Conservation (phyloP, 1,140 invertebrate genomes). For the Apocrypta bakeri region DNA sequence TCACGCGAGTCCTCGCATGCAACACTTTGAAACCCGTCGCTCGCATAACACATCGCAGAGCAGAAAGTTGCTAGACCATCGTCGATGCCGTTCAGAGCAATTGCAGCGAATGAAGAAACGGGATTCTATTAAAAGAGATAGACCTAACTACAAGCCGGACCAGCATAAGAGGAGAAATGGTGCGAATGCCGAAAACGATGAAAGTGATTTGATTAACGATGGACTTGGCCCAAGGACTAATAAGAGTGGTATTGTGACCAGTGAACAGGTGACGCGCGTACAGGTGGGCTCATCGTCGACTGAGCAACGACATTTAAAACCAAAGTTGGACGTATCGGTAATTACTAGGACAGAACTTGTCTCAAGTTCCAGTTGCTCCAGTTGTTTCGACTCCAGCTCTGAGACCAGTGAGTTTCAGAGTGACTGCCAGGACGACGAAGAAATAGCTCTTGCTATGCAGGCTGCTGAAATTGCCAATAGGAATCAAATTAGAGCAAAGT, state of each 20-base stretch:
- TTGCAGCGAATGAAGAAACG: constrained; percentile 65
- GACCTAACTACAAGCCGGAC: constrained; percentile 52
- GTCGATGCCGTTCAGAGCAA: constrained; percentile 67
- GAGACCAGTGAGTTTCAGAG: constrained; percentile 85
- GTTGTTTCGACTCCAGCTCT: constrained; percentile 68
- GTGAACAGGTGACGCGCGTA: constrained; percentile 49
- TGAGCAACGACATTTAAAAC: neutral
- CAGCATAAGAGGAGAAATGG: constrained; percentile 55
- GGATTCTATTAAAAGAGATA: constrained; percentile 57
- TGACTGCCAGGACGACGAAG: constrained; percentile 90
- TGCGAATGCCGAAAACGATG: constrained; percentile 9
- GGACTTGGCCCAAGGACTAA: constrained; percentile 70
- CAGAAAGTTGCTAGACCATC: constrained; percentile 67
- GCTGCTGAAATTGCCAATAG: constrained; percentile 88
- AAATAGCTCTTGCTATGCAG: constrained; percentile 89
- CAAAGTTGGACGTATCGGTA: neutral
- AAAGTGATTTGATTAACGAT: constrained; percentile 64
- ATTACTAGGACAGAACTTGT: constrained; percentile 54
- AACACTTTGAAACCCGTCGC: constrained; percentile 64
- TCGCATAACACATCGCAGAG: constrained; percentile 56
- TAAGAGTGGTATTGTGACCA: constrained; percentile 63
- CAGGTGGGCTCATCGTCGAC: neutral
- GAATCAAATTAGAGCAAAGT: constrained; percentile 87
- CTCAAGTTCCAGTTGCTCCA: constrained; percentile 69
- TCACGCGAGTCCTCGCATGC: constrained; percentile 67